A percentile compares a stretch with the other conserved stretches of the same genome.
Conservation (phyloP, 2,888 invertebrate species). For the Capitulum mitella region DNA sequence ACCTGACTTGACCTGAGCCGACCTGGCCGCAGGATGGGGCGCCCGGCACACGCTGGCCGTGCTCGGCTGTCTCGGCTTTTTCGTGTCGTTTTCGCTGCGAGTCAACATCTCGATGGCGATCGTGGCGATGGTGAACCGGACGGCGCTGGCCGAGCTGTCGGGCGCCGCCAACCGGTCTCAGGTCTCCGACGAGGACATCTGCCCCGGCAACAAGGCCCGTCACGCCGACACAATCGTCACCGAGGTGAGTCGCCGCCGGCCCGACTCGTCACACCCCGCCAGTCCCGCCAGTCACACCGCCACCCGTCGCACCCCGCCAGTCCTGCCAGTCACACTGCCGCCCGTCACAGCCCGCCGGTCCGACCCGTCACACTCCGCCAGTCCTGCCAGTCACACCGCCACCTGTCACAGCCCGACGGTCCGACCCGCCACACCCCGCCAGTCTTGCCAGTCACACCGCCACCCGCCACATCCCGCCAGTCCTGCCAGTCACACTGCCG, state of each 20-base stretch:
- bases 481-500: too few species aligned
- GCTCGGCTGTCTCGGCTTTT: constrained; percentile 33
- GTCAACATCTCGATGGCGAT: constrained; percentile 35
- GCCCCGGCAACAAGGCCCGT: background rate
- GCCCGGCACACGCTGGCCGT: constrained; percentile 32
- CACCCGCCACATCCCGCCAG: too few species aligned
- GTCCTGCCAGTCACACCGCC: too few species aligned
- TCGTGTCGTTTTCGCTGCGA: constrained; percentile 31
- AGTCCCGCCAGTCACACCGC: too few species aligned
- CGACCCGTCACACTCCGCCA: too few species aligned
- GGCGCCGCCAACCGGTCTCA: background rate
- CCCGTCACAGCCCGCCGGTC: too few species aligned
- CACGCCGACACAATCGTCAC: background rate
- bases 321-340: too few species aligned
- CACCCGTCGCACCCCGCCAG: too few species aligned
- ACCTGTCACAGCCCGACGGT: too few species aligned
- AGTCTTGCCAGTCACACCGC: too few species aligned
- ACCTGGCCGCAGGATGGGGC: constrained; percentile 29
- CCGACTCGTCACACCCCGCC: too few species aligned
- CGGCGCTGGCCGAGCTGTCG: constrained; percentile 8
- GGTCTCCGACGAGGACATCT: background rate
- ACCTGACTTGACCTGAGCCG: background rate
- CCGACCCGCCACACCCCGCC: background rate
- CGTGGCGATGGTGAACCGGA: constrained; percentile 33
- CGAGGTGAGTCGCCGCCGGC: background rate